phyloP scores from a whole-genome alignment of 2,888 invertebrate genomes.

The Hedychridium roseum region DNA sequence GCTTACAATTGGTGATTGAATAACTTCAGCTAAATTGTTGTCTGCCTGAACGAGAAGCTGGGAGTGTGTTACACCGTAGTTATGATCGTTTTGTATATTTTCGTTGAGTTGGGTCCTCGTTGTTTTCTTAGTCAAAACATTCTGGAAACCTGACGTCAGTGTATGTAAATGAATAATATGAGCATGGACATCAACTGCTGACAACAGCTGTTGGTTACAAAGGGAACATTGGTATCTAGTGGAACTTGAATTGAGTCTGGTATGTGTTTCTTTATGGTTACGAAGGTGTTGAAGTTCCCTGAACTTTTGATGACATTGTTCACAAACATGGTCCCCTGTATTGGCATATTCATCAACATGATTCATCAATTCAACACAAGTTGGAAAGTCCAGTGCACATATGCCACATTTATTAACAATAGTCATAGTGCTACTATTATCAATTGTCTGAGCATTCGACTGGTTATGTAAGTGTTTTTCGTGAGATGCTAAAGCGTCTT shows the following conservation, averaged over 20 bases:
- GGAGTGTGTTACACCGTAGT: no score
- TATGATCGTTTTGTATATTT: no score
- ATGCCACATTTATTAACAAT: no score
- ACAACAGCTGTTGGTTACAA: conserved; percentile 22
- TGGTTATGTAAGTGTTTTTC: conserved; percentile 33
- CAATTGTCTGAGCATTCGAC: no score
- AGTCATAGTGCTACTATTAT: no score
- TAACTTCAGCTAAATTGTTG: no score
- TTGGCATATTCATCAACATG: conserved; percentile 21
- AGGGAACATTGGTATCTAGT: conserved; percentile 19
- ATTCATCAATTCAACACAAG: conserved; percentile 5
- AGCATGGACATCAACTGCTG: not conserved
- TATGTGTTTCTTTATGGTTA: conserved; percentile 21
- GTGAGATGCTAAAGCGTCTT: conserved; percentile 27
- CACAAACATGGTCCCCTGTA: conserved; percentile 12
- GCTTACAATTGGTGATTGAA: no score
- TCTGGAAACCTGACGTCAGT: no score
- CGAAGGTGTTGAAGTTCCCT: conserved; percentile 10
- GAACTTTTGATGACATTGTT: conserved; percentile 20
- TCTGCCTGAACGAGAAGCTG: no score
- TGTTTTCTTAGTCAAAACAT: no score
- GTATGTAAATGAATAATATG: conserved; percentile 23
- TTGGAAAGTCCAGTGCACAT: no score
- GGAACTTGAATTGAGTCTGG: not conserved
- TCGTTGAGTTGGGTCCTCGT: no score